These are phyloP conservation scores for Tetragonisca angustula DNA, from an alignment of 2,888 invertebrate species.

Conservation along the genomic window DNA sequence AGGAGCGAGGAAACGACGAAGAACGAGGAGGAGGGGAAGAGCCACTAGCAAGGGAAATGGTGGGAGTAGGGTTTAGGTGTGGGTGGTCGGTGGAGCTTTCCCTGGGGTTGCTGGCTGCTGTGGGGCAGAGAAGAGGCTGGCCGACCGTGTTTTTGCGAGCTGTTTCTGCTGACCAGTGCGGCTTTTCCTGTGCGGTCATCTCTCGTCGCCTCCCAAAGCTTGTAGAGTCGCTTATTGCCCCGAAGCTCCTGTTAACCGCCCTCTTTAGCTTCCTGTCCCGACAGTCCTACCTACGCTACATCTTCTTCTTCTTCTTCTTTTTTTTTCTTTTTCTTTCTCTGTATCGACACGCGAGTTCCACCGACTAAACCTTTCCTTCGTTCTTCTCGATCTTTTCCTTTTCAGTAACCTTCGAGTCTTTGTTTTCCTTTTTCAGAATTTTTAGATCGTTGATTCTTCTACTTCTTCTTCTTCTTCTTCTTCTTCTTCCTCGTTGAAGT, in stretches of 20 bases:
- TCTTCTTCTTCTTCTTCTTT: constrained; percentile 42
- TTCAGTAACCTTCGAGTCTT: background rate
- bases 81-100: constrained; percentile 62
- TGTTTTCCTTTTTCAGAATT: background rate
- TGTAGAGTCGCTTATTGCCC: constrained; percentile 82
- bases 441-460: background rate
- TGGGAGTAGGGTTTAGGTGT: constrained; percentile 50
- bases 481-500: background rate
- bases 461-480: no score
- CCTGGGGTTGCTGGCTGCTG: constrained; percentile 59
- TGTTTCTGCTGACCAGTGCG: constrained; percentile 82
- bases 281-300: constrained; percentile 57
- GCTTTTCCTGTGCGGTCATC: constrained; percentile 80
- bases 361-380: background rate
- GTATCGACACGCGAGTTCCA: constrained; percentile 47
- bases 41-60: constrained; percentile 41
- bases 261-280: constrained; percentile 74
- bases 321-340: constrained; percentile 55
- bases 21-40: constrained; percentile 39
- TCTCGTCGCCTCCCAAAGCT: constrained; percentile 81
- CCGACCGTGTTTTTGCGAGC: constrained; percentile 76
- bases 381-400: background rate
- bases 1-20: constrained; percentile 69
- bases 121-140: constrained; percentile 66
- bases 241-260: constrained; percentile 79